Conservation (phyloP, 2,888 invertebrate species). For the Rhingia campestris region DNA sequence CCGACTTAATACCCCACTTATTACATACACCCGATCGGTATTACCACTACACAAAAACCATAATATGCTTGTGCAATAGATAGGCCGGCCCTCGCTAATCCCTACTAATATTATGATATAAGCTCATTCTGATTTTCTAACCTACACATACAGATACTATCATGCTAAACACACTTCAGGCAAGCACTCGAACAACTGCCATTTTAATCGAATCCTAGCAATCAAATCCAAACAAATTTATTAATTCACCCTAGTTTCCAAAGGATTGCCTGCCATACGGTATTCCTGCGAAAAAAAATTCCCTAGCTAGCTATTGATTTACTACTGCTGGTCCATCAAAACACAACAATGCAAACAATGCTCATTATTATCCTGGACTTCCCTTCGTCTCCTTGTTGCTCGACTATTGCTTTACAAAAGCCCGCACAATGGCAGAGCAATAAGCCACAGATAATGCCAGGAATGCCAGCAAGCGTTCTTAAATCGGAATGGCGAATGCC, state of each 20-base stretch:
- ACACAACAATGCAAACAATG: conserved; percentile 61
- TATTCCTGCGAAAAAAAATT: conserved; percentile 14
- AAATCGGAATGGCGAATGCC: conserved; percentile 41
- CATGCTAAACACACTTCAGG: neutral
- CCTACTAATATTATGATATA: conserved; percentile 12
- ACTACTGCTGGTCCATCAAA: conserved; percentile 35
- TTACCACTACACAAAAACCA: neutral
- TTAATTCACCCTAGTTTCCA: conserved; percentile 50
- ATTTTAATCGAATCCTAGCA: conserved; percentile 29
- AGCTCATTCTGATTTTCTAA: conserved; percentile 60
- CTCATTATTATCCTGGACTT: conserved; percentile 60
- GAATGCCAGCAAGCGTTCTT: conserved; percentile 59
- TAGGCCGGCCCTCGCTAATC: conserved; percentile 38
- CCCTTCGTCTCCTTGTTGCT: neutral
- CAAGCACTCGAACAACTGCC: conserved; percentile 51
- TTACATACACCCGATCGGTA: neutral
- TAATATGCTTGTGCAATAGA: conserved; percentile 16
- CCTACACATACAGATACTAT: neutral
- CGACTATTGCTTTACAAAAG: conserved; percentile 1
- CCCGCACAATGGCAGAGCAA: conserved; percentile 53
- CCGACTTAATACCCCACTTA: conserved; percentile 24
- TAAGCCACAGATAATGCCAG: conserved; percentile 67
- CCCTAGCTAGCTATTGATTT: conserved; percentile 16
- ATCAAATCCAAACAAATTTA: conserved; percentile 66
- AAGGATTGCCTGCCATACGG: conserved; percentile 37